Base-by-base conservation (phyloP, 2,888 invertebrate species). In the Pollenia labialis region DNA sequence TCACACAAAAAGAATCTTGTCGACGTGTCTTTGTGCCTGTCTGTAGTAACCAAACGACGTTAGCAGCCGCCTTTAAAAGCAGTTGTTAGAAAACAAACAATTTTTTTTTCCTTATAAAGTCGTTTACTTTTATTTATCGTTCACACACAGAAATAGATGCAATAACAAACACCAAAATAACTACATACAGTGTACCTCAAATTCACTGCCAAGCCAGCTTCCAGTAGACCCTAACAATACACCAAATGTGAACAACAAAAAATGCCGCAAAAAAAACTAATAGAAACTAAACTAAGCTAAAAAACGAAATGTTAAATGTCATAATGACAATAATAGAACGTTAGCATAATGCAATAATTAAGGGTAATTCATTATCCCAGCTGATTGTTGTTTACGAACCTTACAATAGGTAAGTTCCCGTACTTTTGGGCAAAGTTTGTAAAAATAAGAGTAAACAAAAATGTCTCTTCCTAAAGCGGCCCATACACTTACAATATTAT, bases 1-100 rank as follows among this genome's bases (percentile, higher is more conserved):
- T 60, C 66, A 40, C 66, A 64, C 48, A 86, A 72, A 84, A 71
- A 81, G 79, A 84, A 71, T 83, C 80, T 86, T 89, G 89, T 88
- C 88, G 89, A 89, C 89, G 89, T 89, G 89, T 89, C 88, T 71
- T 52, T 71, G 40, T 80, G 46, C 12, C 64, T 64, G 56, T 14
- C 48, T 44, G 18, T n/a, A 44, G 18, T n/a, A 74, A 69, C 56
- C 44, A 74, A 74, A 68, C 46, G n/a, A 81, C 12, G 71, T 71
- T 60, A 46, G 18, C 9, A 60, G 74, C 85, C 58, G 50, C 58
- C 77, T 80, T 68, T 56, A 52, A 58, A 10, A 60, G 23, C n/a
- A 69, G 32, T 56, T 58, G 62, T 52, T 42, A 16, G 7, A 66
- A 42, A 52, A 48, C 23, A 64, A 42, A 16, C 40, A 23, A 52